These are phyloP conservation scores for Okapia johnstoni DNA, from an alignment of 2,113 vertebrate species.

Conservation along the genomic window DNA sequence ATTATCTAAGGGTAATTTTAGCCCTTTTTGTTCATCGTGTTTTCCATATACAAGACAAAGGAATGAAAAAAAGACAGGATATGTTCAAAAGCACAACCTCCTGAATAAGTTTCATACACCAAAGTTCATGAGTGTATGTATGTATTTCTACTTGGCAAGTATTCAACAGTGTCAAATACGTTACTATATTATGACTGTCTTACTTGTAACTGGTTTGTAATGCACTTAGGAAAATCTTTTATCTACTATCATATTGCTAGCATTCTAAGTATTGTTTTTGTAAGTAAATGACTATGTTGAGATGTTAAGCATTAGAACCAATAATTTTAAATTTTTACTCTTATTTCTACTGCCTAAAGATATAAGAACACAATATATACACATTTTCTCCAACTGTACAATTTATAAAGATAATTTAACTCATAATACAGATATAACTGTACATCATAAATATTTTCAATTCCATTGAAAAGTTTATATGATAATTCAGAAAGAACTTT, in stretches of 20 bases:
- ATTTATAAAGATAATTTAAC: background rate
- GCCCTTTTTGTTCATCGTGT: background rate
- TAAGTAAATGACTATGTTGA: background rate
- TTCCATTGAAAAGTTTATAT: slow-evolving; percentile 2
- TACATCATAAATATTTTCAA: slow-evolving; percentile 23
- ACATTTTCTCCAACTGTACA: background rate
- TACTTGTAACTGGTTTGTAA: background rate
- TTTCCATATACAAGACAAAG: background rate
- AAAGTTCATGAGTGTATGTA: background rate
- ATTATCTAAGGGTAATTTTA: background rate
- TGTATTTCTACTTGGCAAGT: background rate
- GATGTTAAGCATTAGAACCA: background rate
- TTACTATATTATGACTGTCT: background rate
- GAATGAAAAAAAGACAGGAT: background rate
- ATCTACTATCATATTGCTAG: background rate
- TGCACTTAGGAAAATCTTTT: background rate
- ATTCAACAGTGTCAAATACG: background rate
- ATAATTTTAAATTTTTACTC: background rate
- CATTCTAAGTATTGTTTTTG: background rate
- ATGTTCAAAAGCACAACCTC: background rate
- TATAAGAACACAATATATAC: background rate
- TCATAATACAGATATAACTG: background rate
- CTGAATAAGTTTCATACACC: background rate
- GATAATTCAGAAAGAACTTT: slow-evolving; percentile 32
- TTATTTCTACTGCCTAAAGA: background rate